phyloP scores from a whole-genome alignment of 1,140 invertebrate species.

The Elysia chlorotica region DNA sequence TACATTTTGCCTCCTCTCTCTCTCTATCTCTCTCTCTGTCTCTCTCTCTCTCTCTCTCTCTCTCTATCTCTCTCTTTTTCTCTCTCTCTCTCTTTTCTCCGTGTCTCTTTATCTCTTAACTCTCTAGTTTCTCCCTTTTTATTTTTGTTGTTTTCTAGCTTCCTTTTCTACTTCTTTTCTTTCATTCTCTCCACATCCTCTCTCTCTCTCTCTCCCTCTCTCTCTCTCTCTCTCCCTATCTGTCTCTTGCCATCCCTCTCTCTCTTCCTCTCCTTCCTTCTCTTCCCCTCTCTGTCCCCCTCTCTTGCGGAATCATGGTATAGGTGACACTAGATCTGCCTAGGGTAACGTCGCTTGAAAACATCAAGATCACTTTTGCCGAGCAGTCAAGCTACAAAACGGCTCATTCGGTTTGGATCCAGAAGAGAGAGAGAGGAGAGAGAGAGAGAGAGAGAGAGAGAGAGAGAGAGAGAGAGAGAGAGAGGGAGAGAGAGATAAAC shows the following conservation, averaged over 20 bases:
- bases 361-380: too few species aligned
- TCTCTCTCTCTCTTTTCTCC: neutral
- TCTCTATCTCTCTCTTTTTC: neutral
- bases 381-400: too few species aligned
- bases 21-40: neutral
- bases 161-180: neutral
- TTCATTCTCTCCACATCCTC: neutral
- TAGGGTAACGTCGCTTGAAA: neutral
- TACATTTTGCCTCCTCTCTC: neutral
- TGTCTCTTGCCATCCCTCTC: neutral
- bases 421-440: constrained; percentile 6
- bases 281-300: neutral
- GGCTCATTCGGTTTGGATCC: too few species aligned
- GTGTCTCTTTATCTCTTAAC: too few species aligned
- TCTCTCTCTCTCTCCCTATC: neutral
- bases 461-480: constrained; percentile 9
- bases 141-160: neutral
- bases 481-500: too few species aligned
- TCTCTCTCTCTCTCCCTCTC: constrained; percentile 7
- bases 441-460: constrained; percentile 11
- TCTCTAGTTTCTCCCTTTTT: neutral
- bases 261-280: constrained; percentile 6
- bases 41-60: neutral
- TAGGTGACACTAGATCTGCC: neutral
- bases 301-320: neutral